Evolutionary conservation across 2,113 vertebrate species (phyloP), one percentile per base, ranked within the genome.

Genomic region (Alligator mississippiensis): DNA sequence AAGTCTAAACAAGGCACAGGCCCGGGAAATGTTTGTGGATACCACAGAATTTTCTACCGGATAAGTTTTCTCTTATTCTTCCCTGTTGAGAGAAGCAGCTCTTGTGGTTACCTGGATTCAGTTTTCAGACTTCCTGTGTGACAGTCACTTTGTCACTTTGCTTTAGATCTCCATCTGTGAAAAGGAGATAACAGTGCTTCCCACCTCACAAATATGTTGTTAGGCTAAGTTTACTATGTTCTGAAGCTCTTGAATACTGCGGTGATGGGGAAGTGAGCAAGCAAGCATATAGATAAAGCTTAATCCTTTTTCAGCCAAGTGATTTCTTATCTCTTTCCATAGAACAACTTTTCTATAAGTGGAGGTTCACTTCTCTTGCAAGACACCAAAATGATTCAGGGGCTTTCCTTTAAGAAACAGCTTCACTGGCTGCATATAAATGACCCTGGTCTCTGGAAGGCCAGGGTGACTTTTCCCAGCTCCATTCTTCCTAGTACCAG

Each of bases 1-100:
- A 78, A 82, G 87, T 89, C 80, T 83, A 72, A 90, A 70, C 64
- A 47, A 47, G 47, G 47, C 47, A 79, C 74, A 92, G 58, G 63
- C 68, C 88, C 86, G 80, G 62, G 82, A 96, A 94, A 79, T 18
- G 66, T 60, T 60, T 66, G 17, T 88, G 76, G 55, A 3, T 92
- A 68, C 82, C 87, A 88, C 84, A 94, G 82, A 79, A 91, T 82
- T 88, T 93, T 89, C 80, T 81, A 76, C 86, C 79, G 82, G 80
- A 60, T 66, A 88, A 5, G 21, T 58, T 3, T 57, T 59, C 12
- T 3, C 17, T 47, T 70, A 85, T 77, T 25, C 78, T 90, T 59
- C 76, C 30, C 9, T 2, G 0, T 30, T 25, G 25, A 54, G 80
- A 17, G n/a, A 80, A 76, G 25, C 84, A 88, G 92, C 38, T 83